Base-by-base conservation (phyloP, 2,888 invertebrate genomes). In the Thecocarcelia acutangulata region DNA sequence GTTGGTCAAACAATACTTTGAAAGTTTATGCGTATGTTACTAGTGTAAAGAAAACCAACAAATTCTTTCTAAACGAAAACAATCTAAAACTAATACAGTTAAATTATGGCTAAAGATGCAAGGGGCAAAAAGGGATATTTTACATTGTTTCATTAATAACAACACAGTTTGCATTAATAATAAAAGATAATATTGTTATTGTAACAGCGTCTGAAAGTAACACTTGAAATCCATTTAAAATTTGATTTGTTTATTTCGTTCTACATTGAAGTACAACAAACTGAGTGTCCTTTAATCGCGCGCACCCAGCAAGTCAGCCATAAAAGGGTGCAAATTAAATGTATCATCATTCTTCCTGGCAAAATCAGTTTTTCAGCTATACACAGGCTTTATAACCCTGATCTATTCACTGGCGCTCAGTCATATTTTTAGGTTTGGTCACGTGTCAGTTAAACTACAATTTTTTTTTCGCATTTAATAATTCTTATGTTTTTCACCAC, bases 221-320 rank as follows among this genome's bases (percentile, higher is more conserved):
- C 82, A 82, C 82, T 78, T 82, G 82, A 82, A 78, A 82, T 82
- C 82, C 82, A 82, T 82, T 82, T 82, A 82, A 78, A 82, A 78
- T 82, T 78, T 82, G 82, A 82, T 82, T 82, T 82, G 82, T 82
- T 82, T 82, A 69, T 61, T 80, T 68, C 72, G 75, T 75, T 64
- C 63, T 63, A 69, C 64, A 33, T 24, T 19, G 8, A 63, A 50
- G 17, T 61, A 37, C 17, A 76, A 37, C 37, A 24, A 37, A 48
- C 61, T 50, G 11, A 6, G 24, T 24, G 19, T 33, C 15, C n/a
- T 24, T 33, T 33, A 33, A 33, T 13, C 12, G 33, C 37, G 13
- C 42, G 12, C 33, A 44, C 12, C 13, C 56, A 64, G 54, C 46
- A 2, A 24, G 48, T 50, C 33, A 70, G 15, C 42, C 6, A 52